A percentile compares a stretch with the other conserved stretches of the same genome.
These are phyloP conservation scores for Heliothis virescens DNA, from an alignment of 1,140 invertebrate genomes.

Conservation along the genomic window DNA sequence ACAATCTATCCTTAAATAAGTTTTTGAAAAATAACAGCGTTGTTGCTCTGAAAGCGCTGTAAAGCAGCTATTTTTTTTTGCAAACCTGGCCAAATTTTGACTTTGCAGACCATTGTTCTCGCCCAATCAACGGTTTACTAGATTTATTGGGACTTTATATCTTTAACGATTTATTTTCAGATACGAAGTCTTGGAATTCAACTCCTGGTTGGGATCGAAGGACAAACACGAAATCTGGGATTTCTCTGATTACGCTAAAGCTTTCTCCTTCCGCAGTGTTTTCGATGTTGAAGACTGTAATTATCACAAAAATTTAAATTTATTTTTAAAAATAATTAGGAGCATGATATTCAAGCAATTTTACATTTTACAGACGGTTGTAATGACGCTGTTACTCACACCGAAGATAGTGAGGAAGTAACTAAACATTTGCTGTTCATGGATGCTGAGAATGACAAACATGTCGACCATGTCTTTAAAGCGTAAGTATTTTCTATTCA, in stretches of 20 bases:
- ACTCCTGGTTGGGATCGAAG: slow-evolving; percentile 57
- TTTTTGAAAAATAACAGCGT: too few relatives aligned
- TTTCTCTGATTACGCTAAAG: slow-evolving; percentile 59
- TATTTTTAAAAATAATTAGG: background rate
- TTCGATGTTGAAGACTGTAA: slow-evolving; percentile 54
- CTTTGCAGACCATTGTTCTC: too few relatives aligned
- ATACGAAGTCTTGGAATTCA: slow-evolving; percentile 59
- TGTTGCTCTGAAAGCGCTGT: too few relatives aligned
- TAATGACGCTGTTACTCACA: slow-evolving; percentile 31
- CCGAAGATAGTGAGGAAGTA: slow-evolving; percentile 1
- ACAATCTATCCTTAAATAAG: slow-evolving; percentile 12
- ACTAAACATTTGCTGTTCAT: slow-evolving; percentile 36
- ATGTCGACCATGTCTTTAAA: slow-evolving; percentile 59
- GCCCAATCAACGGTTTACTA: too few relatives aligned
- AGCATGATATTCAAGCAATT: background rate
- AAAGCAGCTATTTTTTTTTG: too few relatives aligned
- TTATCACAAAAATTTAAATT: slow-evolving; percentile 37
- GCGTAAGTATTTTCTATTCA: slow-evolving; percentile 48
- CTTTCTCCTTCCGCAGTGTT: slow-evolving; percentile 1
- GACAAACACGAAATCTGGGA: slow-evolving; percentile 60
- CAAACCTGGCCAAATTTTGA: too few relatives aligned
- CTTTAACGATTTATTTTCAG: slow-evolving; percentile 51
- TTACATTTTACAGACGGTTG: slow-evolving; percentile 49
- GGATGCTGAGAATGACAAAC: slow-evolving; percentile 55
- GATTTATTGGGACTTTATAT: background rate